Percentiles rank a stretch among this genome's conserved stretches.
These are phyloP conservation scores for Cheilosia scutellata DNA, from an alignment of 2,888 invertebrate species.

Conservation along the genomic window DNA sequence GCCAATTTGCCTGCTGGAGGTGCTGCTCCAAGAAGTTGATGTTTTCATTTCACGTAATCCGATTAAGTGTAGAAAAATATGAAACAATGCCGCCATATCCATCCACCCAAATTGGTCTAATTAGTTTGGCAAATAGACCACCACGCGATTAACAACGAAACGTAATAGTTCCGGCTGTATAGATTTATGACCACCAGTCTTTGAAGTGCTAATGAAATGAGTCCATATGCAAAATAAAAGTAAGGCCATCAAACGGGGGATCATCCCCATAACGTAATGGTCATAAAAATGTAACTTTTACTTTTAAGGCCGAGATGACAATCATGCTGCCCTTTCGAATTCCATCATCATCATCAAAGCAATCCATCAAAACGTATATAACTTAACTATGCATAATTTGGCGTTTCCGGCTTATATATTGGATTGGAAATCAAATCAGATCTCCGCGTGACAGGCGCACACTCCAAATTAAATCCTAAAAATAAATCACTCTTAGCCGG, in stretches of 20 bases:
- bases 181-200: neutral
- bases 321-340: no score
- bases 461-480: conserved; percentile 6
- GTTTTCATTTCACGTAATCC: conserved; percentile 56
- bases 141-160: conserved; percentile 5
- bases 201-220: conserved; percentile 30
- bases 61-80: conserved; percentile 17
- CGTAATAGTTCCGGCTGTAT: neutral
- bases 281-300: conserved; percentile 9
- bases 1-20: conserved; percentile 63
- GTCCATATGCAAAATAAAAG: conserved; percentile 13
- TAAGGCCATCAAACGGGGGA: conserved; percentile 14
- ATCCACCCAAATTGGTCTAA: conserved; percentile 50
- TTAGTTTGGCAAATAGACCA: conserved; percentile 49
- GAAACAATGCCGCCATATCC: conserved; percentile 8
- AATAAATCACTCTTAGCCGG: neutral
- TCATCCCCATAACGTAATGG: neutral
- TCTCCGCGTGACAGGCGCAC: no score
- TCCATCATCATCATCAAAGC: conserved; percentile 5
- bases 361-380: conserved; percentile 4
- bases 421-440: conserved; percentile 12
- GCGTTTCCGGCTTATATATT: conserved; percentile 46
- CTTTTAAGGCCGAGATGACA: neutral
- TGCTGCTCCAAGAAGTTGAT: conserved; percentile 47
- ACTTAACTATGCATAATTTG: neutral